Evolutionary conservation across 2,888 invertebrate species (phyloP), one percentile per base, ranked within the genome.

Genomic region (Oeneis ivallda): DNA sequence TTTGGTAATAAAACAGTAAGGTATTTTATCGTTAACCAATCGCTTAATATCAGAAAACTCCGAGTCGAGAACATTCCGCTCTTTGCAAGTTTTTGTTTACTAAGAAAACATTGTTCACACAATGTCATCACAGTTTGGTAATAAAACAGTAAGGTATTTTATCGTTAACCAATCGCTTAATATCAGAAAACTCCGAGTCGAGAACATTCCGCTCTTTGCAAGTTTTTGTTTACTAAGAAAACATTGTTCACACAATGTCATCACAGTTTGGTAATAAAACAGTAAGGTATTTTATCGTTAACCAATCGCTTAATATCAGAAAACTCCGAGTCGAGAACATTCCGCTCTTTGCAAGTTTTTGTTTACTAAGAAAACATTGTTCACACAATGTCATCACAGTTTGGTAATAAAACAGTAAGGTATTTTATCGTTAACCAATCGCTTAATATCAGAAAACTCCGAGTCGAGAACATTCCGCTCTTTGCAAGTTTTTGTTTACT

Each of bases 141-240:
- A n/a, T n/a, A n/a, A n/a, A n/a, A n/a, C n/a, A n/a, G n/a, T n/a
- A n/a, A n/a, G n/a, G n/a, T n/a, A n/a, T n/a, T n/a, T n/a, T n/a
- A n/a, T n/a, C n/a, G n/a, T n/a, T n/a, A n/a, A n/a, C n/a, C n/a
- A n/a, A n/a, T n/a, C n/a, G n/a, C n/a, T n/a, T n/a, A n/a, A n/a
- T n/a, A n/a, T n/a, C n/a, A n/a, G n/a, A n/a, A n/a, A n/a, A n/a
- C 32, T 32, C 50, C 17, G 17, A 49, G 37, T 58, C 32, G 50
- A 57, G 57, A 63, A 57, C 63, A 57, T 57, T 57, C 49, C 32
- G 11, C 39, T 47, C 63, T 59, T 17, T 11, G 47, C 34, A 34
- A 49, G n/a, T 63, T 63, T 57, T 57, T 63, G 63, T 63, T 47
- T 57, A 37, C 49, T 15, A 50, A 50, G 47, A 50, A 47, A 32